Percentiles rank a stretch among this genome's conserved stretches.
phyloP scores from a whole-genome alignment of 1,140 invertebrate species.

The Zaprionus kolodkinae region DNA sequence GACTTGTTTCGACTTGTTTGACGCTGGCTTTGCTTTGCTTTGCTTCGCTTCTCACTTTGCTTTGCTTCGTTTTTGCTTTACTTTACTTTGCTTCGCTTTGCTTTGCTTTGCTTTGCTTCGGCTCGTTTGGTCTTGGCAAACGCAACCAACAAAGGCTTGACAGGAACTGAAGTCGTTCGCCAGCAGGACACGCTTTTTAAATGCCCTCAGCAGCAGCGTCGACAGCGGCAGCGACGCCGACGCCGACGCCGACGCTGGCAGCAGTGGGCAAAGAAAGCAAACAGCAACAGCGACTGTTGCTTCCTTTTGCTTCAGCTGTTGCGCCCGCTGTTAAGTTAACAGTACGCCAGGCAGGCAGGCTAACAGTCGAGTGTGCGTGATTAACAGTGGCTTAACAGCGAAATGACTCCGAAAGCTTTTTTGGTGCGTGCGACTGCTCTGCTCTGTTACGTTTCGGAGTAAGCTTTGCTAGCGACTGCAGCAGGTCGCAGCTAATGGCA shows the following conservation, averaged over 20 bases:
- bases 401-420: conserved; percentile 35
- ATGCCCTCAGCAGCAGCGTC: conserved; percentile 18
- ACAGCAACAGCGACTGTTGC: conserved; percentile 42
- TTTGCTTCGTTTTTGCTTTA: not conserved
- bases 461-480: conserved; percentile 11
- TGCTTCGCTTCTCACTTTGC: not conserved
- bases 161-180: conserved; percentile 68
- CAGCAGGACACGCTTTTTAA: conserved; percentile 62
- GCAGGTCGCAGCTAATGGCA: not conserved
- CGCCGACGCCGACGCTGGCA: not conserved
- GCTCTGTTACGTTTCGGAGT: conserved; percentile 13
- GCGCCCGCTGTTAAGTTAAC: conserved; percentile 7
- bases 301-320: conserved; percentile 37
- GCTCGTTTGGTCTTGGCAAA: conserved; percentile 55
- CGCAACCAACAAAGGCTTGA: conserved; percentile 75
- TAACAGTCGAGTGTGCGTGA: not conserved
- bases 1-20: conserved; percentile 5
- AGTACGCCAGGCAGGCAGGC: not conserved
- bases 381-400: not conserved
- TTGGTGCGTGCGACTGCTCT: not conserved
- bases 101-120: conserved; percentile 31
- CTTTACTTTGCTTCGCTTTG: conserved; percentile 16
- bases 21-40: not conserved
- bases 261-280: not conserved
- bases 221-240: not conserved